Evolutionary conservation across 2,113 vertebrate species (phyloP).

Genomic region (Dicerorhinus sumatrensis): DNA sequence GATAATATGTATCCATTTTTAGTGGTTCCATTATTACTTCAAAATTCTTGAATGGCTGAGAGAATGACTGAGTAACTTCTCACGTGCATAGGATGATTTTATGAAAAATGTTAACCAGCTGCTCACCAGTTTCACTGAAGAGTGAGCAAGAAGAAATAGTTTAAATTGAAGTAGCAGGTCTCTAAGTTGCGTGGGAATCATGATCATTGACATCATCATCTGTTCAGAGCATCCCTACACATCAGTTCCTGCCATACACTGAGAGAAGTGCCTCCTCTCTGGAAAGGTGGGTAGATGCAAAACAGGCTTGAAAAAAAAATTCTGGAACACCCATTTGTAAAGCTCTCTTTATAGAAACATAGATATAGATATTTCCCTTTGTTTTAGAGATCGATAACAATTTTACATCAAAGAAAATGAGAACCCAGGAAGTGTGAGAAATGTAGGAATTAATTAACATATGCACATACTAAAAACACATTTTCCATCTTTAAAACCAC

Average conservation of each 20-base stretch:
- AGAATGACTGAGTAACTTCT: slow-evolving; percentile 61
- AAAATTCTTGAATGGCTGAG: slow-evolving; percentile 39
- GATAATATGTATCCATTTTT: slow-evolving; percentile 51
- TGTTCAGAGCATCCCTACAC: background rate
- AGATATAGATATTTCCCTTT: background rate
- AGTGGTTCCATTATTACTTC: slow-evolving; percentile 46
- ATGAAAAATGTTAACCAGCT: slow-evolving; percentile 62
- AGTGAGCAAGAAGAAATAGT: slow-evolving; percentile 16
- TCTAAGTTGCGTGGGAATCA: background rate
- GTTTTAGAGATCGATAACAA: background rate
- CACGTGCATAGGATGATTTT: slow-evolving; percentile 2
- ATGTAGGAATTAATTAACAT: background rate
- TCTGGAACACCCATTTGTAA: background rate
- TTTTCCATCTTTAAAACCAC: background rate
- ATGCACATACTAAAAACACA: background rate
- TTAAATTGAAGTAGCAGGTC: slow-evolving; percentile 21
- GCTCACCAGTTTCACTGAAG: slow-evolving; percentile 45
- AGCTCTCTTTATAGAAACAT: background rate
- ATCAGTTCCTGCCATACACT: background rate
- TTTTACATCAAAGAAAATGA: slow-evolving; percentile 11
- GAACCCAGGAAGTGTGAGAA: background rate
- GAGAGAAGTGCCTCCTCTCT: background rate
- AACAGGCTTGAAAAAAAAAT: background rate
- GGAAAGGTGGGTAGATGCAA: background rate
- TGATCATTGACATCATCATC: background rate